Base-by-base conservation (phyloP, 1,140 invertebrate species). In the Drosophila grimshawi region DNA sequence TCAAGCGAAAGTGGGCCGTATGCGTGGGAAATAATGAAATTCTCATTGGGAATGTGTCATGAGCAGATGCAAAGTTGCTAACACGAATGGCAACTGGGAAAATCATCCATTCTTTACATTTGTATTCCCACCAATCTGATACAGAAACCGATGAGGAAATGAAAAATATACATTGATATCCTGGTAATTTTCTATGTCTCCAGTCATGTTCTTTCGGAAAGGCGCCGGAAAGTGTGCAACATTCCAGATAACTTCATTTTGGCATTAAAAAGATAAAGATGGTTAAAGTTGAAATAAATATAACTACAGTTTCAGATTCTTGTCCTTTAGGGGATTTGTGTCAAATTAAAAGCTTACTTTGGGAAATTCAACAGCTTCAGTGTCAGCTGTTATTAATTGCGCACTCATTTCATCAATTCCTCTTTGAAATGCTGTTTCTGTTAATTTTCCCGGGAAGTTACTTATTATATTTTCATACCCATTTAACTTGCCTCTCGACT, bases 191-290 rank as follows among this genome's bases (percentile, higher is more conserved):
- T 35, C 19, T 11, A 3, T 56, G 51, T 33, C 30, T 35, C 39
- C 11, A 56, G 52, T 53, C 63, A 48, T 52, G 41, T 66, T 30
- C 52, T 2, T 10, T 7, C 6, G 29, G 7, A n/a, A 19, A 19
- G 8, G 19, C 51, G 41, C 51, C 45, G 51, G 35, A 56, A 65
- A 65, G 63, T 66, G 35, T 57, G 63, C 63, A 5, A 66, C 37
- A 53, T 52, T 64, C 35, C 33, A 56, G 56, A 53, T 37, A 4
- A 37, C 11, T 55, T 27, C 27, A 39, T 41, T 46, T 10, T 11
- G 6, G 10, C 30, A 66, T 10, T 4, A 5, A 27, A n/a, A 52
- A 45, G 3, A 41, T 61, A 5, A 29, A 11, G 11, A 39, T n/a
- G 29, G 41, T 46, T 65, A 56, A 30, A 43, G 30, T 43, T 53